Evolutionary conservation across 1,140 invertebrate species (phyloP).

Genomic region (Cyclargus thomasi): DNA sequence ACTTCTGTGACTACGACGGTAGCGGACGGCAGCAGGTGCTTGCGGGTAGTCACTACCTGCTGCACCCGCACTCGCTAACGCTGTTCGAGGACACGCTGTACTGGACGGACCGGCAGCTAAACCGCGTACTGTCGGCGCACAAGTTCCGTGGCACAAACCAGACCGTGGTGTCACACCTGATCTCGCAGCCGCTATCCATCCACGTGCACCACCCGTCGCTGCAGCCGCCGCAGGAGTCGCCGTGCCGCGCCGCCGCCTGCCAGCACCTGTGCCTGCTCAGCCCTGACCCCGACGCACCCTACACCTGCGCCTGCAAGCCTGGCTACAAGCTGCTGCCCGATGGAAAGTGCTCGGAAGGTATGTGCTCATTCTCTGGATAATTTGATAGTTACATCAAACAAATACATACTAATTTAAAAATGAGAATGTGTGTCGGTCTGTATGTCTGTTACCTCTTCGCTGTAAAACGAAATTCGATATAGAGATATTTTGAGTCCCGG

Average conservation of each 20-base stretch:
- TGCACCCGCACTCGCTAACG: conserved; percentile 96
- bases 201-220: conserved; percentile 95
- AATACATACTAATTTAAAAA: no score
- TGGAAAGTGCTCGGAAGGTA: conserved; percentile 84
- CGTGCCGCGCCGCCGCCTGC: conserved; percentile 87
- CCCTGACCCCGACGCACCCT: conserved; percentile 80
- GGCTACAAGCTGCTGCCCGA: conserved; percentile 84
- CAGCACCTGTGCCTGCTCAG: conserved; percentile 95
- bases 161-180: conserved; percentile 94
- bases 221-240: conserved; percentile 91
- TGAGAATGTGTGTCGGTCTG: no score
- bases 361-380: not conserved
- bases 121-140: conserved; percentile 90
- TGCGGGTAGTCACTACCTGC: conserved; percentile 90
- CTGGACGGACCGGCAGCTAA: conserved; percentile 97
- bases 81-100: conserved; percentile 95
- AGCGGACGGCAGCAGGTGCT: conserved; percentile 90
- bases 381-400: no score
- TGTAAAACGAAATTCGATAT: no score
- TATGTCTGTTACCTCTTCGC: no score
- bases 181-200: conserved; percentile 95
- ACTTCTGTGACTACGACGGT: conserved; percentile 98
- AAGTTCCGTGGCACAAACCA: conserved; percentile 94
- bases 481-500: no score
- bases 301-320: conserved; percentile 93